Evolutionary conservation across 2,797 vertebrate species (phyloP).

Genomic region (Phalanger gymnotis): DNA sequence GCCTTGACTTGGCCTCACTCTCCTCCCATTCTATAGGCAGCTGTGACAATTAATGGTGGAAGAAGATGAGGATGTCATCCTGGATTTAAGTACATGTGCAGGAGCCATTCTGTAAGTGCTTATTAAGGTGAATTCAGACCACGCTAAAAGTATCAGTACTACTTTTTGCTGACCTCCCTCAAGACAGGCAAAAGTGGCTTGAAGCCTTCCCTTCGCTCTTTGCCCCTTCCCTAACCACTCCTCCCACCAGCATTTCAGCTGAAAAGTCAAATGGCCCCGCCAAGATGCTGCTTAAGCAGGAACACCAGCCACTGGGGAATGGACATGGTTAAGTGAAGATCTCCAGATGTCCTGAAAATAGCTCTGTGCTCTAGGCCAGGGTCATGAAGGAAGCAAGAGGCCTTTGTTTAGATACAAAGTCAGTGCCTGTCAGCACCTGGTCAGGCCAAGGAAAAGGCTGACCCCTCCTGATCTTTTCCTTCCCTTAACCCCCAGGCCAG

Average conservation of each 20-base stretch:
- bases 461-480: neutral
- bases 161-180: neutral
- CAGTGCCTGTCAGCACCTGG: neutral
- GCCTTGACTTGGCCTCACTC: neutral
- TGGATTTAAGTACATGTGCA: neutral
- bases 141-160: neutral
- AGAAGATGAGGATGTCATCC: neutral
- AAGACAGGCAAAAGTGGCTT: neutral
- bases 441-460: neutral
- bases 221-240: neutral
- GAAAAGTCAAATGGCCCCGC: neutral
- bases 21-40: neutral
- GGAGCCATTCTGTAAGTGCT: neutral
- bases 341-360: slow-evolving; percentile 1
- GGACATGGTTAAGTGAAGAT: neutral
- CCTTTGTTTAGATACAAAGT: neutral
- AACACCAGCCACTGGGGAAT: neutral
- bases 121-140: neutral
- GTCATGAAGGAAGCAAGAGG: neutral
- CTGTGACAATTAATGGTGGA: neutral
- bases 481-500: neutral
- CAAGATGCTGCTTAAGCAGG: slow-evolving; percentile 21
- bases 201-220: neutral
- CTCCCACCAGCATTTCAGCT: neutral
- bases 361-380: neutral